Base-by-base conservation (phyloP, 2,113 vertebrate genomes). In the Scophthalmus maximus region DNA sequence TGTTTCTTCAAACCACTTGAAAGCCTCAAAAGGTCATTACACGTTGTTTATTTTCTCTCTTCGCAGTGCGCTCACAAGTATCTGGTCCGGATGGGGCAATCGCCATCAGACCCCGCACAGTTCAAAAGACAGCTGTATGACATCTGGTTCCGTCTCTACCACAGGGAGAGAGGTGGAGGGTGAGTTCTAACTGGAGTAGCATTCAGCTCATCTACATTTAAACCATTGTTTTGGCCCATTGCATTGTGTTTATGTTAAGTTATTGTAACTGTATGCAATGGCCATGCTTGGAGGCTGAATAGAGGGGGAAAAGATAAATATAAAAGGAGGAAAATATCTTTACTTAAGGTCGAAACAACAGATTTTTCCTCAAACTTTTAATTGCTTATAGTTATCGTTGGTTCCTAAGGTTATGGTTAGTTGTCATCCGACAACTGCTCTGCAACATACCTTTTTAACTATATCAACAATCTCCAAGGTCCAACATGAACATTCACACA, bases 61-160 rank as follows among this genome's bases (percentile, higher is more conserved):
- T 78, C 38, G 8, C 55, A 96, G 95, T 73, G 83, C 74, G 83
- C 94, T 75, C 95, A 97, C 82, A 78, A 87, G 20, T 96, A 95
- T 79, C 88, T 97, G 68, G 83, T 94, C 10, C 75, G 57, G 65
- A 95, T 95, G 84, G 91, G 89, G 0, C 84, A 85, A 53, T 88
- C 94, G 0, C 86, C 88, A 1, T 82, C 93, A 17, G 88, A 92
- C 34, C 52, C 36, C 2, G 69, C 2, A 0, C 71, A 93, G 70
- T 97, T 96, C 83, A 95, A 95, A 82, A 70, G n/a, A 10, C 95
- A 96, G 79, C 94, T 97, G 55, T 95, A 93, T 66, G 85, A 91
- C 85, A 95, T 96, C 82, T 96, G 95, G 95, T 96, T 97, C 76
- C 91, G 92, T 23, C 93, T 97, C 18, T 96, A 95, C 77, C 85